Evolutionary conservation across 2,888 invertebrate genomes (phyloP).

Genomic region (Zaprionus lineosus): DNA sequence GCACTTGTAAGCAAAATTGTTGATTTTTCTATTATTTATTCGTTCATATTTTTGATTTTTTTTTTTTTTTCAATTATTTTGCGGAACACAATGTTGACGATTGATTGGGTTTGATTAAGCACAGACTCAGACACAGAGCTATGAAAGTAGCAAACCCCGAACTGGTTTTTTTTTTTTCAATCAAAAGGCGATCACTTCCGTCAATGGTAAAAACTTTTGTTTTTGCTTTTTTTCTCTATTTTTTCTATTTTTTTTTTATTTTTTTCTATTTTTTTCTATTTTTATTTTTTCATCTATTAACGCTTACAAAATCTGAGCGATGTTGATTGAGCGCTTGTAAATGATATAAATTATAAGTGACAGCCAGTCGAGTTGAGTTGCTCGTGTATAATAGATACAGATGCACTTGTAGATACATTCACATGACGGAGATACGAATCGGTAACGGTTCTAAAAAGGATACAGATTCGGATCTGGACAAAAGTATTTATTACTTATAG

Average conservation of each 20-base stretch:
- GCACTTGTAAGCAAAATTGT: slow-evolving; percentile 68
- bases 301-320: slow-evolving; percentile 25
- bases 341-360: slow-evolving; percentile 38
- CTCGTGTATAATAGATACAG: slow-evolving; percentile 2
- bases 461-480: too few relatives aligned
- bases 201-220: slow-evolving; percentile 44
- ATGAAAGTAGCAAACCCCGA: slow-evolving; percentile 59
- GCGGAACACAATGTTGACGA: slow-evolving; percentile 68
- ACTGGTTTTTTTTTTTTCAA: slow-evolving; percentile 68
- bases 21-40: slow-evolving; percentile 39
- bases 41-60: slow-evolving; percentile 12
- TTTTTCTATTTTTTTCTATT: neutral
- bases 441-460: too few relatives aligned
- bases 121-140: slow-evolving; percentile 31
- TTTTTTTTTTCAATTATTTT: slow-evolving; percentile 27
- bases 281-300: slow-evolving; percentile 6
- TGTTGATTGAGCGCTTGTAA: slow-evolving; percentile 30
- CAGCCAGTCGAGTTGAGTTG: slow-evolving; percentile 27
- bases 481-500: too few relatives aligned
- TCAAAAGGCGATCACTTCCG: slow-evolving; percentile 65
- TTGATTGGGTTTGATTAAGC: slow-evolving; percentile 72
- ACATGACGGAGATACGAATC: too few relatives aligned
- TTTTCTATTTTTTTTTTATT: neutral
- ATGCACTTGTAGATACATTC: neutral
- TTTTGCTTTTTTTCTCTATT: slow-evolving; percentile 11